Base-by-base conservation (phyloP, 1,140 invertebrate genomes). In the Saccostrea glomerata region DNA sequence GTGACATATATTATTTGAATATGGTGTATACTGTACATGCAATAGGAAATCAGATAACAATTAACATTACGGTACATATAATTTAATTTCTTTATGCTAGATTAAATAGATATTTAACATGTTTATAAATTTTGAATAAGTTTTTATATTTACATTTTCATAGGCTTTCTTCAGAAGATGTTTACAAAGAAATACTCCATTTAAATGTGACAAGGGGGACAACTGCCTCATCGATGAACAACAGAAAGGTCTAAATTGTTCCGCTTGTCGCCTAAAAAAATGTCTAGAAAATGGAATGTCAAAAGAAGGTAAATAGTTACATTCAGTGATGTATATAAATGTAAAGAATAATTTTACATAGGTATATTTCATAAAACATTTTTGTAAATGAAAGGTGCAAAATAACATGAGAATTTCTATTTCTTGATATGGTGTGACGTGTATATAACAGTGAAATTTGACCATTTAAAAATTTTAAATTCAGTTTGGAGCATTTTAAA, bases 121-220 rank as follows among this genome's bases (percentile, higher is more conserved):
- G 40, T 47, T 47, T 47, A 47, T 47, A 6, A 47, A 47, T 47
- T 47, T 47, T 47, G 23, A 36, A 56, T 63, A 15, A 63, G 5
- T 47, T 82, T 12, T 2, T n/a, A 4, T 40, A 55, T 70, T 20
- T 70, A n/a, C 85, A 55, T 89, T 70, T 17, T 15, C 15, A 4
- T 83, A 93, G 93, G 94, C 92, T 20, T 94, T 94, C 87, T 94
- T 94, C 87, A 82, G 93, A 82, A 87, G 94, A 60, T 93, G 92
- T 90, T 86, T 94, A 56, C 89, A 90, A 25, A 89, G 91, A 60
- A 92, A 92, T 86, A 90, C 89, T 17, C 86, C 92, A 20, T 94
- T 94, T 82, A 89, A 91, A n/a, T 94, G 93, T 90, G 70, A 66
- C 9, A 90, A 90, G 30, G 86, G 86, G 36, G 90, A 90, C 17